phyloP scores from a whole-genome alignment of 1,140 invertebrate genomes.

The Planococcus citri region DNA sequence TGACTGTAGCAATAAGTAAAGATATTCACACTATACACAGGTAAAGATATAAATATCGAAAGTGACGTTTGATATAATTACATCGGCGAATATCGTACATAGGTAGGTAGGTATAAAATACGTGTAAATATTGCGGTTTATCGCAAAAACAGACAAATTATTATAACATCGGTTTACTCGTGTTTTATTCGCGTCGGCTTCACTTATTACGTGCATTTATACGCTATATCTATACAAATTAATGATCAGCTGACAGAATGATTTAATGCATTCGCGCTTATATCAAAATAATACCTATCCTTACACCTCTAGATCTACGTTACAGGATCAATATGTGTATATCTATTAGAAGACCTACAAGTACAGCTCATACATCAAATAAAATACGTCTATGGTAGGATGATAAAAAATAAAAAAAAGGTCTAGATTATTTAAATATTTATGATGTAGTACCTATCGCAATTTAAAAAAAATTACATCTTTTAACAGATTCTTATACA shows the following conservation, averaged over 20 bases:
- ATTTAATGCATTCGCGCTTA: not conserved
- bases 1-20: no score
- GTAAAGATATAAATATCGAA: not conserved
- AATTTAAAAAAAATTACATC: not conserved
- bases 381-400: no score
- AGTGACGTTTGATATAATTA: not conserved
- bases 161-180: not conserved
- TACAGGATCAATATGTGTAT: no score
- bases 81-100: not conserved
- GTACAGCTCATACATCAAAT: no score
- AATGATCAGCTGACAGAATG: not conserved
- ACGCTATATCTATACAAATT: no score
- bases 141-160: constrained; percentile 3
- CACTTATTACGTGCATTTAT: not conserved
- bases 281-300: not conserved
- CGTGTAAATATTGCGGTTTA: not conserved
- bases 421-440: not conserved
- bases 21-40: no score
- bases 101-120: not conserved
- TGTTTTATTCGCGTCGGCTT: not conserved
- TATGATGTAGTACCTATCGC: constrained; percentile 1
- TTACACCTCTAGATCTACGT: no score
- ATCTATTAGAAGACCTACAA: no score
- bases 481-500: not conserved
- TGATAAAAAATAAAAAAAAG: no score